These are phyloP conservation scores for Perizoma flavofasciatum DNA, from an alignment of 2,888 invertebrate species.

Conservation along the genomic window DNA sequence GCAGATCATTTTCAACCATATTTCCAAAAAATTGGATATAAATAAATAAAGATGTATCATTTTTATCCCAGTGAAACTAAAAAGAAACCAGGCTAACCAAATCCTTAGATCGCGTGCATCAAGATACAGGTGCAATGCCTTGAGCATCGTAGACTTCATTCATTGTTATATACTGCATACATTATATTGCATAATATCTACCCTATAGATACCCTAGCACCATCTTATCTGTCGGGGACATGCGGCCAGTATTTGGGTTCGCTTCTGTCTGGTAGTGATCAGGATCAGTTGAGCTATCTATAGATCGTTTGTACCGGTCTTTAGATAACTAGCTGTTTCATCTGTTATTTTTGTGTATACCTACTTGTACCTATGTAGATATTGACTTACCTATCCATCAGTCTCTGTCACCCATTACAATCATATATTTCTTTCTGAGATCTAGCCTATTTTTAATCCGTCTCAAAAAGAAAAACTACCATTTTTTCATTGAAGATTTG, in stretches of 20 bases:
- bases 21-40: no score
- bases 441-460: not conserved
- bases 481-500: no score
- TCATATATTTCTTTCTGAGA: not conserved
- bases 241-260: no score
- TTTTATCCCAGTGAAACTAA: not conserved
- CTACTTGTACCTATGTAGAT: slow-evolving; percentile 12
- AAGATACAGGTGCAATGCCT: slow-evolving; percentile 73
- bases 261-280: no score
- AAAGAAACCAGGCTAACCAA: slow-evolving; percentile 11
- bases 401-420: not conserved
- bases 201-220: no score
- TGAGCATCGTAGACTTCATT: slow-evolving; percentile 76
- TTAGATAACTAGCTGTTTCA: no score
- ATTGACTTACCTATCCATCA: not conserved
- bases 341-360: no score
- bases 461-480: not conserved
- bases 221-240: no score
- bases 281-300: no score
- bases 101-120: slow-evolving; percentile 71
- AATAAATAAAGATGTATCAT: no score
- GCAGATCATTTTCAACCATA: no score
- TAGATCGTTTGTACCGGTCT: no score
- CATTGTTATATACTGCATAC: slow-evolving; percentile 61
- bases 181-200: slow-evolving; percentile 8